Base-by-base conservation (phyloP, 2,888 invertebrate genomes). In the Ecliptopera silaceata region DNA sequence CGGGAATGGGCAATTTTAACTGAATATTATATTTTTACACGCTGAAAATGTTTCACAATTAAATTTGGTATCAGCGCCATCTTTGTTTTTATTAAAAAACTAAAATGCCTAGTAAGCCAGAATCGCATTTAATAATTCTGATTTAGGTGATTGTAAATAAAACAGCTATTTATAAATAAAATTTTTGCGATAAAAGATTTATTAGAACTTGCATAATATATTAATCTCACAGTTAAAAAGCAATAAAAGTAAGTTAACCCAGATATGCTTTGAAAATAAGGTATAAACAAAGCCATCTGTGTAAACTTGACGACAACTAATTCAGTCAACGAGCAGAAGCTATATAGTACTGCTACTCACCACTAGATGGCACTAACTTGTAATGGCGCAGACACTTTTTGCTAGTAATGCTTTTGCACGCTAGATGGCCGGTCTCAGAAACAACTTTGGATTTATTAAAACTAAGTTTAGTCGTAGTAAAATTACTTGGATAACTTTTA, bases 291-390 rank as follows among this genome's bases (percentile, higher is more conserved):
- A 43, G 61, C 48, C 59, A 56, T 51, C 61, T 59, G 10, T 59
- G 26, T 13, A 3, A 8, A 18, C 13, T 6, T 2, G 1, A 6
- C 3, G 11, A 18, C 13, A 51, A 8, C 26, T 38, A 13, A 18
- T 5, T 11, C n/a, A 32, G 5, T 11, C 10, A 3, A 20, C 3
- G 10, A 26, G 2, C 18, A 36, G 3, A 10, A 8, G 1, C 36
- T 15, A 32, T 3, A 10, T 39, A 59, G 51, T 57, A 45, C 20
- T 13, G 20, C 61, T 46, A 59, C 43, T 61, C 34, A 1, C n/a
- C 44, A n/a, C 29, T 53, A 61, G 65, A 59, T 65, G 59, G 26
- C 60, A 11, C 32, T n/a, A n/a, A n/a, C n/a, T n/a, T n/a, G n/a
- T n/a, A n/a, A n/a, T n/a, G n/a, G n/a, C n/a, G n/a, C 0, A 8